Evolutionary conservation across 2,113 vertebrate genomes (phyloP).

Genomic region (Leptocoma aspasia): DNA sequence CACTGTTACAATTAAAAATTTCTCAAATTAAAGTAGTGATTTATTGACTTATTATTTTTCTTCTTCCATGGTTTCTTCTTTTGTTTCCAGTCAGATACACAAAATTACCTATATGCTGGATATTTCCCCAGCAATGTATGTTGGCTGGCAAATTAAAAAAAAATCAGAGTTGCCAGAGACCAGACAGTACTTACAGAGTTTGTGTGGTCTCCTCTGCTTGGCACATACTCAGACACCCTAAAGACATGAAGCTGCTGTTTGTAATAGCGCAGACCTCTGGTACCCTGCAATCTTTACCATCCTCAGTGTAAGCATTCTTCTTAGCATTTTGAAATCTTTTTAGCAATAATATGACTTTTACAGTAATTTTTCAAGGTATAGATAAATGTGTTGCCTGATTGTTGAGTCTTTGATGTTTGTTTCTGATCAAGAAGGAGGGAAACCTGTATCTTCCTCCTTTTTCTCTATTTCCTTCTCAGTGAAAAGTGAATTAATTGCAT

Average conservation of each 20-base stretch:
- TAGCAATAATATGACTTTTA: neutral
- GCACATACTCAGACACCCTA: neutral
- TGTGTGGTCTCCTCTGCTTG: neutral
- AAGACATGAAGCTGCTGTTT: neutral
- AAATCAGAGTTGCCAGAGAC: neutral
- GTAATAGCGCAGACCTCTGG: neutral
- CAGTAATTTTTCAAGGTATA: neutral
- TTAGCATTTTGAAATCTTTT: neutral
- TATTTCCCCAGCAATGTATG: neutral
- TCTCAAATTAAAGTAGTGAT: neutral
- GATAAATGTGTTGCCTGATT: neutral
- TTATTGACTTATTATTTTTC: neutral
- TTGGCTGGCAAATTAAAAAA: slow-evolving; percentile 2
- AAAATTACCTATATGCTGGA: neutral
- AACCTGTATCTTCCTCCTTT: neutral
- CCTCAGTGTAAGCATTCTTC: neutral
- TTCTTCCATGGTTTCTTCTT: neutral
- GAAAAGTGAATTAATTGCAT: neutral
- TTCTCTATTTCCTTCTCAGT: neutral
- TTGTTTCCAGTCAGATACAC: neutral
- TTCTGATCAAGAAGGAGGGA: neutral
- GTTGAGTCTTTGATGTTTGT: neutral
- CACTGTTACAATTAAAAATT: neutral
- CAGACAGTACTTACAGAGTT: neutral
- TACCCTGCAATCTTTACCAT: neutral